Percentiles rank a stretch among this genome's conserved stretches.
phyloP scores from a whole-genome alignment of 1,140 invertebrate species.

The Galendromus occidentalis region DNA sequence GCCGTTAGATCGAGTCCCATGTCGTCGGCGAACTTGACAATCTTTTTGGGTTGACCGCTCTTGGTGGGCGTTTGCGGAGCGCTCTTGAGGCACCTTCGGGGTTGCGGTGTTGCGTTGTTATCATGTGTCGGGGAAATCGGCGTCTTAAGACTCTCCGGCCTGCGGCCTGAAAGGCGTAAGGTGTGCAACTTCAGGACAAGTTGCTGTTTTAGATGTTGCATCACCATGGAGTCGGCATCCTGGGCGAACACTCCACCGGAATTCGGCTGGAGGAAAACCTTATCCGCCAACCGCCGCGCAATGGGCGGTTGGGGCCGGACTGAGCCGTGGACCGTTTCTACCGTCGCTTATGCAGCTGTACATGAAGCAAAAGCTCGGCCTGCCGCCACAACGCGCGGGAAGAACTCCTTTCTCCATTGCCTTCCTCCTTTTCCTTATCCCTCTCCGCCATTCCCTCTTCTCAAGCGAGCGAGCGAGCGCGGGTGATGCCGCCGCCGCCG shows the following conservation, averaged over 20 bases:
- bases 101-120: neutral
- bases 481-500: neutral
- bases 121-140: neutral
- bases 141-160: neutral
- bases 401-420: neutral
- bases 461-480: neutral
- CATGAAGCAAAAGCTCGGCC: neutral
- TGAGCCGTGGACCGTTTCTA: neutral
- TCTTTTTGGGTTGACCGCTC: constrained; percentile 52
- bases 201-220: constrained; percentile 9
- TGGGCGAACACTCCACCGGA: neutral
- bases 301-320: neutral
- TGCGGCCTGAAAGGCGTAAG: constrained; percentile 8
- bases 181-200: constrained; percentile 5
- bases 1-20: constrained; percentile 76
- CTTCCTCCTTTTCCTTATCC: neutral
- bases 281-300: neutral
- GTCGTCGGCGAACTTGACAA: constrained; percentile 83
- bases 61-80: constrained; percentile 56
- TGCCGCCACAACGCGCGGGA: neutral
- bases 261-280: neutral
- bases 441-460: neutral
- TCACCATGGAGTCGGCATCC: constrained; percentile 1
- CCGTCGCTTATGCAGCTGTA: neutral
- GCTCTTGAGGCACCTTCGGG: constrained; percentile 38